Conservation (phyloP, 2,888 invertebrate genomes). For the Eumerus sabulonum region DNA sequence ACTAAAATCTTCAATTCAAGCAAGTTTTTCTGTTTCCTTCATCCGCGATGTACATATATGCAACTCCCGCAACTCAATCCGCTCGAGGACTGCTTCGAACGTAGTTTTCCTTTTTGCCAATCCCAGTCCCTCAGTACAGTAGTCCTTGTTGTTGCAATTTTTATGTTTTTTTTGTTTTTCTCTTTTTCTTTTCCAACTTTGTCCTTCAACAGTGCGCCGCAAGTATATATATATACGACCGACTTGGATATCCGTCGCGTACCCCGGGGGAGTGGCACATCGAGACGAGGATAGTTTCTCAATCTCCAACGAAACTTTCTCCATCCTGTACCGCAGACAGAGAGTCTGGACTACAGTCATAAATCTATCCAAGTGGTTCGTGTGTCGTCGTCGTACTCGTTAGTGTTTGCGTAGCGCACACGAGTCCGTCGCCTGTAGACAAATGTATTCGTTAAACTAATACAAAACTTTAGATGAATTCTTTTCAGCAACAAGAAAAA, state of each 20-base stretch:
- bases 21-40: constrained; percentile 52
- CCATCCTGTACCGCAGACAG: constrained; percentile 70
- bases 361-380: constrained; percentile 70
- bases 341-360: constrained; percentile 71
- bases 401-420: constrained; percentile 28
- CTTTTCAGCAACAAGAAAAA: constrained; percentile 72
- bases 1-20: constrained; percentile 42
- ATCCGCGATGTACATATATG: constrained; percentile 47
- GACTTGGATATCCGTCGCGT: constrained; percentile 52
- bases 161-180: too few relatives aligned
- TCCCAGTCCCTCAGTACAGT: constrained; percentile 26
- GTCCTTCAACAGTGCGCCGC: constrained; percentile 51
- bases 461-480: constrained; percentile 72
- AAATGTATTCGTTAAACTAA: constrained; percentile 72
- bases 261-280: constrained; percentile 44
- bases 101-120: constrained; percentile 59
- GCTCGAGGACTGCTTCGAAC: constrained; percentile 55
- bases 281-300: constrained; percentile 66
- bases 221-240: constrained; percentile 46
- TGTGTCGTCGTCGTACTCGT: constrained; percentile 51
- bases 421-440: constrained; percentile 54
- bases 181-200: constrained; percentile 51
- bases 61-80: constrained; percentile 24
- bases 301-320: constrained; percentile 68
- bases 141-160: constrained; percentile 62